Evolutionary conservation across 2,888 invertebrate genomes (phyloP).

Genomic region (Phaedon cochleariae): DNA sequence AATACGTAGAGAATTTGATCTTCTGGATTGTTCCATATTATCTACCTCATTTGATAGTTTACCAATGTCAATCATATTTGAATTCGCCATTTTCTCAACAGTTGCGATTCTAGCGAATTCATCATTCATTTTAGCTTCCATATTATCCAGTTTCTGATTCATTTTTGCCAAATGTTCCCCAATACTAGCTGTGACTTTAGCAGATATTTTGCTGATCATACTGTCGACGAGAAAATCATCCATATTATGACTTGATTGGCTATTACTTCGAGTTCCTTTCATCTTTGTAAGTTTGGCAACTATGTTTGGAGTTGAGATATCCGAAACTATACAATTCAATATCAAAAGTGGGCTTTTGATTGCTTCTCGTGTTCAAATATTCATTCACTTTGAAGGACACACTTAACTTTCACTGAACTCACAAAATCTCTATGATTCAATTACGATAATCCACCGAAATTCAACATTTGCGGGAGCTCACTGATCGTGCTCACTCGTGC

Average conservation of each 20-base stretch:
- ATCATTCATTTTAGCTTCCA: conserved; percentile 6
- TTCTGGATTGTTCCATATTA: conserved; percentile 1
- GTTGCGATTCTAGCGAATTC: background rate
- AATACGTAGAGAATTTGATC: background rate
- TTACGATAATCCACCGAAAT: background rate
- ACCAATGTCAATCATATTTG: background rate
- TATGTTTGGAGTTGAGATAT: background rate
- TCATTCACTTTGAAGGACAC: background rate
- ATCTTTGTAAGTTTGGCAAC: background rate
- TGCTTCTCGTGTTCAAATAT: background rate
- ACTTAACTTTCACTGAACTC: background rate
- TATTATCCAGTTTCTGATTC: background rate
- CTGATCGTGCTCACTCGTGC: too few relatives aligned
- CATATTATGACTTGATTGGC: background rate
- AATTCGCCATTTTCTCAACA: background rate
- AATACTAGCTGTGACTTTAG: background rate
- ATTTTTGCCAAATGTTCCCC: background rate
- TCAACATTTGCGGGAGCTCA: background rate
- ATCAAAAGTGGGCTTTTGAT: background rate
- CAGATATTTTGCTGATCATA: conserved; percentile 7
- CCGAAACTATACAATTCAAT: background rate
- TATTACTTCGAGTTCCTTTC: too few relatives aligned
- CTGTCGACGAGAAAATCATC: background rate
- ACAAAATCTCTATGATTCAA: background rate
- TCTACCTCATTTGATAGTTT: background rate